phyloP scores from a whole-genome alignment of 2,888 invertebrate species.

The Cartodere bifasciata region DNA sequence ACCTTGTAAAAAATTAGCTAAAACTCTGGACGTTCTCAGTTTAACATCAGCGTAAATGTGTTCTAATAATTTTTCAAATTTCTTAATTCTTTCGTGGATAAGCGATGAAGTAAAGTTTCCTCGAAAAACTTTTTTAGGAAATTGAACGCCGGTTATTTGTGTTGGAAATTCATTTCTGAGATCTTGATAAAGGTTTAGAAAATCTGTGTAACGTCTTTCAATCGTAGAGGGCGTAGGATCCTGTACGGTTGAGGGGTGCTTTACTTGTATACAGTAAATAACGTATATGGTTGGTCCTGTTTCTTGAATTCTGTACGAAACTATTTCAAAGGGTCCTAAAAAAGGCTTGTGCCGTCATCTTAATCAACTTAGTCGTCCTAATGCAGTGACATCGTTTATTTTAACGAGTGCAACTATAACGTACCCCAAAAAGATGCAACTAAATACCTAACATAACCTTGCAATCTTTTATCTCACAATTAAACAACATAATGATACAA shows the following conservation, averaged over 20 bases:
- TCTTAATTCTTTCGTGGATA: conserved; percentile 49
- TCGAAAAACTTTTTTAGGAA: conserved; percentile 55
- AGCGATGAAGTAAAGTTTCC: conserved; percentile 59
- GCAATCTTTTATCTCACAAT: too few species aligned
- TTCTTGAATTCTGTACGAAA: conserved; percentile 48
- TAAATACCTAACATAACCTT: too few species aligned
- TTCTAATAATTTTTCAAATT: conserved; percentile 50
- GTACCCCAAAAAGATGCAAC: too few species aligned
- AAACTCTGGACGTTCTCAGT: conserved; percentile 43
- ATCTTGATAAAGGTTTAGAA: conserved; percentile 48
- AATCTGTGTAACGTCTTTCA: conserved; percentile 61
- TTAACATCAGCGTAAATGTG: conserved; percentile 42
- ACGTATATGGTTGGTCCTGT: conserved; percentile 56
- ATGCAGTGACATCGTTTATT: too few species aligned
- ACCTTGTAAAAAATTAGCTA: conserved; percentile 52
- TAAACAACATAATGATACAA: too few species aligned
- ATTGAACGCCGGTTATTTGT: conserved; percentile 40
- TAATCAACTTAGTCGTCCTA: too few species aligned
- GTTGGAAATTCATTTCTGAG: conserved; percentile 46
- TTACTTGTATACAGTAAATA: conserved; percentile 52
- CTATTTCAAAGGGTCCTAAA: conserved; percentile 57
- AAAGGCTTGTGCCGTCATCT: too few species aligned
- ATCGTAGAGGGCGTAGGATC: conserved; percentile 49
- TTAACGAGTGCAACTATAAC: too few species aligned
- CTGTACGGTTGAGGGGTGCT: conserved; percentile 42